Evolutionary conservation across 2,888 invertebrate species (phyloP), one percentile per base, ranked within the genome.

Genomic region (Sycophila texana): DNA sequence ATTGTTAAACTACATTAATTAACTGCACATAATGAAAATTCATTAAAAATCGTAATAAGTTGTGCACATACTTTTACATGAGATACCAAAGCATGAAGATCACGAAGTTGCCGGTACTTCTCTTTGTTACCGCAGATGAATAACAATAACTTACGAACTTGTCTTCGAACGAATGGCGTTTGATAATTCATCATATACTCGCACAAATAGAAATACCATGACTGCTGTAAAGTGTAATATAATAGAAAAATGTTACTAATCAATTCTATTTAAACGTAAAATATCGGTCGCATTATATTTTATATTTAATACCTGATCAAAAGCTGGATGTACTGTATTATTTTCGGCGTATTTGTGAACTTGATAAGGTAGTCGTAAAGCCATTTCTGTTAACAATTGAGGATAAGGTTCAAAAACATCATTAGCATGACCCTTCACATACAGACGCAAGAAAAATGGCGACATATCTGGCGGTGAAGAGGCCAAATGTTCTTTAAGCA

Each of bases 121-220:
- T 99, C 99, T 88, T 98, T 98, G 75, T 96, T 97, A 26, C 98
- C 98, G 89, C 98, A 98, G 83, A 99, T 95, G 85, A 97, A 95
- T 83, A 99, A 92, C 20, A 99, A 91, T 20, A 99, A 92, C 91
- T 99, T 99, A 74, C 99, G 94, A 0, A 96, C 96, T 93, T 98
- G 98, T 82, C 98, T 94, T 84, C 98, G 93, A 0, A 96, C 94
- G 86, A 94, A 94, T 12, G 98, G 97, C n/a, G 97, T 96, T 88
- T 97, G 96, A 83, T 95, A 95, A 70, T 96, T 95, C 96, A 98
- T 98, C 96, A 98, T 97, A 88, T 97, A 98, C 88, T 98, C 97
- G 91, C 98, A 98, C 4, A 98, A 92, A 74, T 95, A 93, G 58
- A 94, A 94, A 84, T 95, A 94, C 96, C 96, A 96, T 13, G 94